These are phyloP conservation scores for Octopus bimaculoides DNA, from an alignment of 1,140 invertebrate genomes.

Conservation along the genomic window DNA sequence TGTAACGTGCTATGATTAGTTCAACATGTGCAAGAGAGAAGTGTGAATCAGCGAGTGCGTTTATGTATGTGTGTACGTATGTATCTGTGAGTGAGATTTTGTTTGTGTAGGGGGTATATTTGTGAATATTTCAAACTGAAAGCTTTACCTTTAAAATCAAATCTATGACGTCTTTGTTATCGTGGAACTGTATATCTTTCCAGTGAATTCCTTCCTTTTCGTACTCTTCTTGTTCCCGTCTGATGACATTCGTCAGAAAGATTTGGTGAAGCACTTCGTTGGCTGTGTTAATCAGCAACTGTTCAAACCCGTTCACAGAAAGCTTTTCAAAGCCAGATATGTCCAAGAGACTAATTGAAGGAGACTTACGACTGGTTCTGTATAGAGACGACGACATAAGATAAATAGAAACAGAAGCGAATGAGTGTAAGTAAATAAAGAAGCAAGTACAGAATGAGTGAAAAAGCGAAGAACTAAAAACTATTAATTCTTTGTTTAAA, in stretches of 20 bases:
- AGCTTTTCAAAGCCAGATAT: constrained; percentile 49
- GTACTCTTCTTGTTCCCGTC: constrained; percentile 74
- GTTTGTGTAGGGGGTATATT: too few species aligned
- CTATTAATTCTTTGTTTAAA: too few species aligned
- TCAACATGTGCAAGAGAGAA: background rate
- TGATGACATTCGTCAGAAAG: constrained; percentile 78
- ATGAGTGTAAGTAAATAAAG: too few species aligned
- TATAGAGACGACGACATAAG: too few species aligned
- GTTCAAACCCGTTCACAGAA: constrained; percentile 61
- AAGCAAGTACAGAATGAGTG: too few species aligned
- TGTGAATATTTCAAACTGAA: background rate
- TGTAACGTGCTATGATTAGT: too few species aligned
- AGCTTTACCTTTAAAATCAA: constrained; percentile 29
- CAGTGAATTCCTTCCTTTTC: constrained; percentile 72
- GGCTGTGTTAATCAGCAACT: constrained; percentile 40
- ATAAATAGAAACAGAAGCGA: too few species aligned
- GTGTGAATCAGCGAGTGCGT: background rate
- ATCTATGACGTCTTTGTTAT: constrained; percentile 63
- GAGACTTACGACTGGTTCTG: background rate
- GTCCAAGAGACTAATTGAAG: constrained; percentile 33
- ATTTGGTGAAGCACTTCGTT: constrained; percentile 69
- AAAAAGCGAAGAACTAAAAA: too few species aligned
- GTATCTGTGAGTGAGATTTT: background rate
- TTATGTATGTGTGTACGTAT: too few species aligned
- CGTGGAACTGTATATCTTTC: constrained; percentile 67